Percentiles rank a stretch among this genome's conserved stretches.
Evolutionary conservation across 2,888 invertebrate genomes (phyloP).

Genomic region (Caenorhabditis drosophilae): DNA sequence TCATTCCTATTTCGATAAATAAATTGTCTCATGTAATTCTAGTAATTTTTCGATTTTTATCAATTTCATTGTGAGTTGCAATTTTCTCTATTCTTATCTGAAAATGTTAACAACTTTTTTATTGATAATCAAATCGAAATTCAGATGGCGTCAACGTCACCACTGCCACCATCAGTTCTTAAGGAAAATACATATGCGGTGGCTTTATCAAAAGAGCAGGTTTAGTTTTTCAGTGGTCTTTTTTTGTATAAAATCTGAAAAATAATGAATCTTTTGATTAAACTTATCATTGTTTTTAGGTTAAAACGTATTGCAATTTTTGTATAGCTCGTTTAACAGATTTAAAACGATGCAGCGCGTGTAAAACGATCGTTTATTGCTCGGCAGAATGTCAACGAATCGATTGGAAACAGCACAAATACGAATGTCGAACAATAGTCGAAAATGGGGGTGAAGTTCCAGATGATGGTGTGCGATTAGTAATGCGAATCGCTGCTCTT

Average conservation of each 20-base stretch:
- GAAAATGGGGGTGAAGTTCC: background rate
- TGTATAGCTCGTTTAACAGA: constrained; percentile 12
- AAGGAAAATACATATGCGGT: background rate
- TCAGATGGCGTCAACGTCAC: too few relatives aligned
- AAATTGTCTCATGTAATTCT: too few relatives aligned
- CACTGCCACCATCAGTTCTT: background rate
- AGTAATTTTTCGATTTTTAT: too few relatives aligned
- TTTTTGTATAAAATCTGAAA: background rate
- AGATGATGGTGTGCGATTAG: constrained; percentile 8
- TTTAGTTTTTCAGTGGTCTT: too few relatives aligned
- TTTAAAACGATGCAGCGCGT: constrained; percentile 27
- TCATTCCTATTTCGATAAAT: too few relatives aligned
- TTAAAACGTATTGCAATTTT: constrained; percentile 18
- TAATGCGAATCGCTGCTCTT: constrained; percentile 13
- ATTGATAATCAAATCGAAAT: too few relatives aligned
- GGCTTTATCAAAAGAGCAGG: background rate
- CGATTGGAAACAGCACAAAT: constrained; percentile 33
- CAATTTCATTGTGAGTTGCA: too few relatives aligned
- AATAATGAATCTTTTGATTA: background rate
- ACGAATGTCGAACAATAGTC: constrained; percentile 28
- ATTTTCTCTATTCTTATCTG: too few relatives aligned
- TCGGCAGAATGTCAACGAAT: constrained; percentile 23
- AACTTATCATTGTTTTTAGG: constrained; percentile 1
- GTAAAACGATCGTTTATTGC: constrained; percentile 22
- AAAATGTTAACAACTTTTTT: too few relatives aligned